Base-by-base conservation (phyloP, 2,113 vertebrate species). In the Pelvicachromis taeniatus region DNA sequence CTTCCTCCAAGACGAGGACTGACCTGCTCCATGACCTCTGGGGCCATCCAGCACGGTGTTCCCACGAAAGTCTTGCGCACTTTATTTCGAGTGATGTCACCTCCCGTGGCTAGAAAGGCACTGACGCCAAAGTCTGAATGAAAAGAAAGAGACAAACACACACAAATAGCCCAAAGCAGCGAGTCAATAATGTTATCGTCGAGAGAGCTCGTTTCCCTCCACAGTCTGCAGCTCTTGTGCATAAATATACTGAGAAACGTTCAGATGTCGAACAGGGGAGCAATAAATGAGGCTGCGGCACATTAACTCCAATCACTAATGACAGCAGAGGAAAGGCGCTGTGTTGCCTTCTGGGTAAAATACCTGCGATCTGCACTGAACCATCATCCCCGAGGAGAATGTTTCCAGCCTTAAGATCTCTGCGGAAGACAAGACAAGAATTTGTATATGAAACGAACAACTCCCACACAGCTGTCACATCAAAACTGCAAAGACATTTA, bases 11-110 rank as follows among this genome's bases (percentile, higher is more conserved):
- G 42, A 56, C 1, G 3, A 21, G 9, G 3, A 85, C 90, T 21
- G 23, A 99, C 98, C 97, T 99, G 98, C 78, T 99, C 98, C 98
- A 99, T 99, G 77, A 99, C 98, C 91, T 99, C 98, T 11, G 98
- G 98, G 10, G 98, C 98, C 98, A 99, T 99, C 98, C 98, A 99
- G 89, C 98, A 99, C 23, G 98, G 98, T 2, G 98, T 99, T 88
- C 98, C 98, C 85, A 99, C 98, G 93, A 99, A 99, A 0, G 98
- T 99, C 95, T 99, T 99, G 81, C 98, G 97, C 89, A 99, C 98
- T 98, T 99, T 99, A 95, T 99, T 99, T 78, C 98, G 96, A 50
- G 98, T 99, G 82, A 99, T 98, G 95, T 99, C 98, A 77, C 98
- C 98, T 68, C 98, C 98, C 13, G 98, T 98, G 83, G 98, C 98